phyloP scores from a whole-genome alignment of 2,888 invertebrate genomes.

The Archips crataeganus region DNA sequence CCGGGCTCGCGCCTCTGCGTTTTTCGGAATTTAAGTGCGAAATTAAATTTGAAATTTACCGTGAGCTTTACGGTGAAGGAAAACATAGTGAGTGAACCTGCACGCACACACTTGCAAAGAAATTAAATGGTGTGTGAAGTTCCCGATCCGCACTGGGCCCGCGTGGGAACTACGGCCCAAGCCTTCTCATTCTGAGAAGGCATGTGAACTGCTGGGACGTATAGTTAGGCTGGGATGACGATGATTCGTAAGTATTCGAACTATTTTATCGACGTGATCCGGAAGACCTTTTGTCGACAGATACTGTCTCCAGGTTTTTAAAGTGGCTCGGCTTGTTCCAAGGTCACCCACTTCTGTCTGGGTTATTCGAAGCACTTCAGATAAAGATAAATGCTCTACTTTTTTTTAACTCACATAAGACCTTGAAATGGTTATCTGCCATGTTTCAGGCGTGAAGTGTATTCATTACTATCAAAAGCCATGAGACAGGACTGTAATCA shows the following conservation, averaged over 20 bases:
- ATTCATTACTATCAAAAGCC: background rate
- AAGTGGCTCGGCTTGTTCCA: background rate
- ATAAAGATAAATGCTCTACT: constrained; percentile 8
- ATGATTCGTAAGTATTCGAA: background rate
- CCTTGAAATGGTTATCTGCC: constrained; percentile 10
- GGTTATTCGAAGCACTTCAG: constrained; percentile 17
- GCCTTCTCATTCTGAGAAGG: too few species aligned
- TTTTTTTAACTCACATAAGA: background rate
- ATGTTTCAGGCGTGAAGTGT: background rate
- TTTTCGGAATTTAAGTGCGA: too few species aligned
- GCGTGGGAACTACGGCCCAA: too few species aligned
- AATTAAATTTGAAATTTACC: too few species aligned
- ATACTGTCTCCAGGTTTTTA: constrained; percentile 16
- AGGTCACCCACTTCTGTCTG: constrained; percentile 19
- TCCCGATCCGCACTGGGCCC: too few species aligned
- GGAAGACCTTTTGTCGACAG: constrained; percentile 1
- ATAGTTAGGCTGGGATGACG: too few species aligned
- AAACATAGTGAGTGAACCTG: too few species aligned
- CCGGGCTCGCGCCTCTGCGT: too few species aligned
- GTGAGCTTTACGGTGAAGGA: too few species aligned
- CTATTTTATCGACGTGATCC: constrained; percentile 4
- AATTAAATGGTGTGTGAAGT: too few species aligned
- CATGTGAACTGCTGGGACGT: too few species aligned
- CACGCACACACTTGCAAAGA: too few species aligned
- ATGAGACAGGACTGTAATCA: background rate